These are phyloP conservation scores for Zygaena filipendulae DNA, from an alignment of 2,888 invertebrate genomes.

Conservation along the genomic window DNA sequence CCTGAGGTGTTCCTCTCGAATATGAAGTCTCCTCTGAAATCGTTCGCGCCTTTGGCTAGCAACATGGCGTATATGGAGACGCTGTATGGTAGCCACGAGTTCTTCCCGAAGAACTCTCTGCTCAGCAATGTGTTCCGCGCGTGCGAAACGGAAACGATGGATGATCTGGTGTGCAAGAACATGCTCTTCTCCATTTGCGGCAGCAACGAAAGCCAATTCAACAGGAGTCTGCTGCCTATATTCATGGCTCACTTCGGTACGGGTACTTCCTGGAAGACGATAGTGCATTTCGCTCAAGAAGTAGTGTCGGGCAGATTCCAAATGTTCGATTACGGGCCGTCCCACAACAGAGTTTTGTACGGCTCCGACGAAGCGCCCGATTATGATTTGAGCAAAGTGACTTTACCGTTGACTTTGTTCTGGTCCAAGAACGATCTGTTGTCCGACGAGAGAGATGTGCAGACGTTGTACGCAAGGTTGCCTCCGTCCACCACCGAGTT, in stretches of 20 bases:
- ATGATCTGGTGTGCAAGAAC: conserved; percentile 74
- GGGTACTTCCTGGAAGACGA: conserved; percentile 79
- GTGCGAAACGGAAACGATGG: conserved; percentile 61
- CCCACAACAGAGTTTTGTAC: conserved; percentile 67
- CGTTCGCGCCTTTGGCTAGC: conserved; percentile 72
- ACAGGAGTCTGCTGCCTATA: conserved; percentile 74
- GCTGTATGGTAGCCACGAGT: conserved; percentile 75
- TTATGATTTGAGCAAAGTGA: conserved; percentile 70
- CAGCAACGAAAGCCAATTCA: conserved; percentile 74
- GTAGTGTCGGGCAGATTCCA: conserved; percentile 67
- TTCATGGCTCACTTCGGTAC: conserved; percentile 78
- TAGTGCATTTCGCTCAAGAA: conserved; percentile 75
- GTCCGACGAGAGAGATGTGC: conserved; percentile 72
- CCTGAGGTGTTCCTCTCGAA: conserved; percentile 76
- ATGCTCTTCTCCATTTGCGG: conserved; percentile 78
- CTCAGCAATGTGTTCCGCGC: conserved; percentile 66
- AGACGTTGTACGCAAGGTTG: conserved; percentile 52
- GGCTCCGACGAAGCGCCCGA: conserved; percentile 66
- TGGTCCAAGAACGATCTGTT: conserved; percentile 78
- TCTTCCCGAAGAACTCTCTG: conserved; percentile 73
- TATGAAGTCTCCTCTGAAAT: conserved; percentile 72
- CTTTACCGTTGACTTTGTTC: conserved; percentile 72
- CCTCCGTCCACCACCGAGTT: conserved; percentile 52
- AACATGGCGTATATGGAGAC: conserved; percentile 70
- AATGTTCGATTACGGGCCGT: conserved; percentile 75